Evolutionary conservation across 2,797 vertebrate genomes (phyloP).

Genomic region (Calcarius lapponicus): DNA sequence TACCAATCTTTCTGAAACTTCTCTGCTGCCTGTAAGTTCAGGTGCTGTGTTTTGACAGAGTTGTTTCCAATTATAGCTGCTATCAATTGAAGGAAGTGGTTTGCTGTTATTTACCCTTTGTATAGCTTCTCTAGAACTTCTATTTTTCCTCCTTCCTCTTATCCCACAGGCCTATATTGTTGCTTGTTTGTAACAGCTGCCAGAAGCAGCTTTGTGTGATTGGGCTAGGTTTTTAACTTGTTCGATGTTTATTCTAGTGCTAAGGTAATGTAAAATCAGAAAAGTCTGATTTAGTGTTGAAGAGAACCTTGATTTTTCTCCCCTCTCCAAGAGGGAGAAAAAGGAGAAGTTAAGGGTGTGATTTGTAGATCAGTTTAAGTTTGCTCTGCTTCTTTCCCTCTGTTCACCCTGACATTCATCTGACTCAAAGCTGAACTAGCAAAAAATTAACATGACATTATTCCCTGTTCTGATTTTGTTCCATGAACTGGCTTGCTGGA

Average conservation of each 20-base stretch:
- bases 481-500: neutral
- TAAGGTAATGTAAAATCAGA: neutral
- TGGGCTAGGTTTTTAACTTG: neutral
- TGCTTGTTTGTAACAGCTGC: neutral
- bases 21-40: neutral
- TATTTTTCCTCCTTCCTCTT: neutral
- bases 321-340: too few species aligned
- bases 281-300: neutral
- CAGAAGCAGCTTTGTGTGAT: neutral
- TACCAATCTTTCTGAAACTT: neutral
- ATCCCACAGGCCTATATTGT: neutral
- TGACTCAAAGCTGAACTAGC: neutral
- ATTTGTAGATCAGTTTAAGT: neutral
- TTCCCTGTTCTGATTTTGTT: neutral
- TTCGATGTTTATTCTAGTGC: neutral
- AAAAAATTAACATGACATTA: neutral
- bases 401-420: neutral
- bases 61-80: neutral
- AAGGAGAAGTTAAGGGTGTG: neutral
- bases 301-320: neutral
- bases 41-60: neutral
- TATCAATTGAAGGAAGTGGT: neutral
- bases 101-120: slow-evolving; percentile 1
- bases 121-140: neutral
- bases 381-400: neutral